Base-by-base conservation (phyloP, 2,888 invertebrate species). In the Xanthorhoe designata region DNA sequence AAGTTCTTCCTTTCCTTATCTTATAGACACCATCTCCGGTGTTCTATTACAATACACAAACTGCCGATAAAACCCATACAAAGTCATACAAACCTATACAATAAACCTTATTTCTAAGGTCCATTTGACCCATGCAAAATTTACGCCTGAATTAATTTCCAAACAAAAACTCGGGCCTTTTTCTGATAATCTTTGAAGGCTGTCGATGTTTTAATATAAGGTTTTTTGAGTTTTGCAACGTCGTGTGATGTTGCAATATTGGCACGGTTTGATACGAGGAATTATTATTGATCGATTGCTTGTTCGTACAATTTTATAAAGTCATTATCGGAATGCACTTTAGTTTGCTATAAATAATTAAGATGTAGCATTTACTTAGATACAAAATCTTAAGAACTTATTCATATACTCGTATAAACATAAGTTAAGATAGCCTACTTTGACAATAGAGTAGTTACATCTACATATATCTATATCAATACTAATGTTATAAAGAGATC, bases 1-100 rank as follows among this genome's bases (percentile, higher is more conserved):
- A 76, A 76, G 72, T 75, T 72, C 76, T 71, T 66, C 63, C 74
- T 76, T 71, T 66, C 63, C 74, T 76, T 76, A 76, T 76, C 76
- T 74, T 35, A 63, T 68, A 73, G 70, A 74, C 73, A 73, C 74
- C 66, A 76, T 76, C 76, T 74, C 66, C 61, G 61, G 73, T 69
- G 71, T 70, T 64, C 54, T 61, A 65, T 71, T 71, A 75, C 74
- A 74, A 74, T 73, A 63, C 29, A 62, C 63, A 66, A 70, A 75
- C 75, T 75, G 67, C 71, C 69, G 64, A 70, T 68, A 73, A 67
- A 68, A 51, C 56, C 71, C 62, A 74, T 68, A 72, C 71, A 76
- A 69, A 60, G 56, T 66, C 59, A 60, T 56, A 66, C 61, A 60
- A 62, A 61, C 67, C 64, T 57, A 68, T 64, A 69, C 69, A 71